Percentiles rank a stretch among this genome's conserved stretches.
These are phyloP conservation scores for Panurus biarmicus DNA, from an alignment of 2,113 vertebrate genomes.

Conservation along the genomic window DNA sequence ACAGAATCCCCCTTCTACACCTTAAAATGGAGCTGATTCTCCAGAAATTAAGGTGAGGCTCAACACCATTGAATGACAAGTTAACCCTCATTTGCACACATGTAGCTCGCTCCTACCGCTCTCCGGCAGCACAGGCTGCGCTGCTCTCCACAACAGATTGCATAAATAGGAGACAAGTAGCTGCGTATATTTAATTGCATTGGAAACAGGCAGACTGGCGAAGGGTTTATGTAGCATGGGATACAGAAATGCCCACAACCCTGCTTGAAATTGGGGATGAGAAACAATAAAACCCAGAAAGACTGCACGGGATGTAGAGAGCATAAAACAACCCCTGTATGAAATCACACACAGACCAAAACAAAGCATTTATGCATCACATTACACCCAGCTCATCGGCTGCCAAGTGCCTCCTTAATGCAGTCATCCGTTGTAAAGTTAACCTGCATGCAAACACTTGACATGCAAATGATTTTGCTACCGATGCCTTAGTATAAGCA, in stretches of 20 bases:
- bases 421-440: background rate
- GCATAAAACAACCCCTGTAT: background rate
- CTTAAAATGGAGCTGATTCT: background rate
- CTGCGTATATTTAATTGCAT: constrained; percentile 5
- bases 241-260: background rate
- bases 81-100: background rate
- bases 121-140: background rate
- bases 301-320: background rate
- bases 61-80: background rate
- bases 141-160: background rate
- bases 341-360: background rate
- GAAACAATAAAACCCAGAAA: background rate
- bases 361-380: background rate
- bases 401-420: background rate
- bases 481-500: background rate
- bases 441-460: background rate
- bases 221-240: constrained; percentile 5
- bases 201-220: background rate
- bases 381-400: background rate
- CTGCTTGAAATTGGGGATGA: background rate
- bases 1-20: background rate
- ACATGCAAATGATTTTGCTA: background rate
- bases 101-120: background rate
- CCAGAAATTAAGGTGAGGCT: background rate
- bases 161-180: background rate